A percentile compares a stretch with the other conserved stretches of the same genome.
phyloP scores from a whole-genome alignment of 2,888 invertebrate genomes.

The Lamellibrachia satsuma region DNA sequence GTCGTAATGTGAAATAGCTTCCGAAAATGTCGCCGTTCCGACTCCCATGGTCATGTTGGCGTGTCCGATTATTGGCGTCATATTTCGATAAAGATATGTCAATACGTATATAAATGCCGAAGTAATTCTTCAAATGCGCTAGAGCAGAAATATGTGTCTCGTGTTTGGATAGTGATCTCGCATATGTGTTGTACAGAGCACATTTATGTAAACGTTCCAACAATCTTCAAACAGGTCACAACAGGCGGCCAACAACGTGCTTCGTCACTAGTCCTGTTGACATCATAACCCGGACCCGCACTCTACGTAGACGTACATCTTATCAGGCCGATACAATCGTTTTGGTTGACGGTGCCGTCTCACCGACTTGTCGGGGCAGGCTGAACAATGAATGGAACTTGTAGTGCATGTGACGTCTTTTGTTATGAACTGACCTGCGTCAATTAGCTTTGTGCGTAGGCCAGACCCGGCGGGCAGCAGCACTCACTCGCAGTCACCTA shows the following conservation, averaged over 20 bases:
- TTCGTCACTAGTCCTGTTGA: not conserved
- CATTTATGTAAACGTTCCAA: not conserved
- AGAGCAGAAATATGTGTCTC: not conserved
- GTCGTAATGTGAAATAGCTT: not conserved
- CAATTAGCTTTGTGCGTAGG: not conserved
- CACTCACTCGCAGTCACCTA: not conserved
- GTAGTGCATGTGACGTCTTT: not conserved
- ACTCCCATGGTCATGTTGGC: not conserved
- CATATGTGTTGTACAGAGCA: not conserved
- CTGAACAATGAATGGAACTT: not conserved
- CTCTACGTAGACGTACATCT: not conserved
- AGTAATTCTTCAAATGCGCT: not conserved
- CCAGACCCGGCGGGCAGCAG: not conserved
- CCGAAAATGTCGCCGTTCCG: not conserved
- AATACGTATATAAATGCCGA: not conserved
- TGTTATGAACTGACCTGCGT: slow-evolving; percentile 3
- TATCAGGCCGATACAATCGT: not conserved
- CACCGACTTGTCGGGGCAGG: not conserved
- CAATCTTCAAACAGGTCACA: not conserved
- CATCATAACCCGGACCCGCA: not conserved
- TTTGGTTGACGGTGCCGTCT: not conserved
- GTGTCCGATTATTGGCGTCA: not conserved
- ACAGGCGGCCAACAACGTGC: not conserved
- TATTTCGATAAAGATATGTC: not conserved
- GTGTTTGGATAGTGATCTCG: not conserved